These are phyloP conservation scores for Mobula hypostoma DNA, from an alignment of 2,113 vertebrate species.

Conservation along the genomic window DNA sequence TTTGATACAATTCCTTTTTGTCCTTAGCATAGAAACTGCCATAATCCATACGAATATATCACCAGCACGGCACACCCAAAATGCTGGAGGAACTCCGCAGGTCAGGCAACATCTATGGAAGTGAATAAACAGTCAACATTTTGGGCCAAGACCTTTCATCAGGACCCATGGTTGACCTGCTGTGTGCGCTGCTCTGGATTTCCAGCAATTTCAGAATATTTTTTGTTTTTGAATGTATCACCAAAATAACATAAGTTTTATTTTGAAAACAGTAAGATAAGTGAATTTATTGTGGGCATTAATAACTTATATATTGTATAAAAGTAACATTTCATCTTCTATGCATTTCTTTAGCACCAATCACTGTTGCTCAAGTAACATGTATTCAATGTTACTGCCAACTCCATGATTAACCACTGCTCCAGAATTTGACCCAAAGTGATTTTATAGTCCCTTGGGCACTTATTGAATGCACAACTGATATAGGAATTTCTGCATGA, in stretches of 20 bases:
- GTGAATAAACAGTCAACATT: too few species aligned
- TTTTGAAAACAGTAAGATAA: not conserved
- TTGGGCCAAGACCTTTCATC: too few species aligned
- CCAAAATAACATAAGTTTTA: not conserved
- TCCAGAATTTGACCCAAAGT: not conserved
- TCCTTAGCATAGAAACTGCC: not conserved
- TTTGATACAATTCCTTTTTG: not conserved
- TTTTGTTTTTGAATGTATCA: not conserved
- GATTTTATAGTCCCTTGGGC: not conserved
- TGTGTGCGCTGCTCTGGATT: too few species aligned
- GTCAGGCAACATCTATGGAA: too few species aligned
- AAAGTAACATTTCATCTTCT: not conserved
- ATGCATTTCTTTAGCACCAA: not conserved
- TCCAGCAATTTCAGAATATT: too few species aligned
- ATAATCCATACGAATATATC: not conserved
- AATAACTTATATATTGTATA: not conserved
- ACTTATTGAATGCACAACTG: not conserved
- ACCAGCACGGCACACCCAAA: not conserved
- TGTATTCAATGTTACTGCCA: not conserved
- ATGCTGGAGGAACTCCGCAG: too few species aligned
- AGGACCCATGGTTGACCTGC: too few species aligned
- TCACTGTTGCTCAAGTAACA: slow-evolving; percentile 14
- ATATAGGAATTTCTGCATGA: slow-evolving; percentile 1
- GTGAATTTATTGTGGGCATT: not conserved
- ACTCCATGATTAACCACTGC: not conserved